Evolutionary conservation across 2,888 invertebrate genomes (phyloP).

Genomic region (Palloptera scutellata): DNA sequence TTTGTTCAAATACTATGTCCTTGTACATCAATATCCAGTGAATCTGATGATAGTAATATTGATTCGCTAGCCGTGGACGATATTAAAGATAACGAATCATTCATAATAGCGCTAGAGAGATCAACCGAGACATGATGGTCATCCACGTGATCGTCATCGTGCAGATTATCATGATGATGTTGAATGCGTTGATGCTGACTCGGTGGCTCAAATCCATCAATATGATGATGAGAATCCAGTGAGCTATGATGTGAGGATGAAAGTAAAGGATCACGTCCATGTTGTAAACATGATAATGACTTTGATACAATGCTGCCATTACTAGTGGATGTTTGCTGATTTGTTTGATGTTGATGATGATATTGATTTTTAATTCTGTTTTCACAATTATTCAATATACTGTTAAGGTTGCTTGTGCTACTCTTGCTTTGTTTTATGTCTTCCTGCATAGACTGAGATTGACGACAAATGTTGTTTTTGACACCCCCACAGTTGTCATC

Average conservation of each 20-base stretch:
- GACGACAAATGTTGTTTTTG: conserved; percentile 16
- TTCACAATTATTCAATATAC: conserved; percentile 14
- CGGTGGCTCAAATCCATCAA: conserved; percentile 38
- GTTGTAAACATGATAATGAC: conserved; percentile 41
- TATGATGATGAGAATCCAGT: conserved; percentile 37
- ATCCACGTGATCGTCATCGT: conserved; percentile 40
- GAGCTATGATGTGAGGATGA: conserved; percentile 56
- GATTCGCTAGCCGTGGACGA: conserved; percentile 60
- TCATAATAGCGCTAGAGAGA: conserved; percentile 56
- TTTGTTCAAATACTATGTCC: conserved; percentile 49
- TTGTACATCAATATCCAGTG: conserved; percentile 67
- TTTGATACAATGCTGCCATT: conserved; percentile 38
- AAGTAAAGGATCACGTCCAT: conserved; percentile 57
- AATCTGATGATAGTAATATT: conserved; percentile 66
- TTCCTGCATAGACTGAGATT: background rate
- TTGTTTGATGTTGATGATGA: conserved; percentile 29
- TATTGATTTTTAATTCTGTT: conserved; percentile 13
- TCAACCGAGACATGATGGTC: conserved; percentile 52
- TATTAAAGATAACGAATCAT: conserved; percentile 64
- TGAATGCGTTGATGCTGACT: conserved; percentile 41
- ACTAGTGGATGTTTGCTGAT: conserved; percentile 31
- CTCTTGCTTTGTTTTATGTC: conserved; percentile 29
- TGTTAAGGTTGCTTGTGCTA: conserved; percentile 26
- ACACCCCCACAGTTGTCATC: conserved; percentile 35
- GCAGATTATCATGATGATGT: conserved; percentile 37